A percentile compares a stretch with the other conserved stretches of the same genome.
These are phyloP conservation scores for Abramis brama DNA, from an alignment of 2,113 vertebrate genomes.

Conservation along the genomic window DNA sequence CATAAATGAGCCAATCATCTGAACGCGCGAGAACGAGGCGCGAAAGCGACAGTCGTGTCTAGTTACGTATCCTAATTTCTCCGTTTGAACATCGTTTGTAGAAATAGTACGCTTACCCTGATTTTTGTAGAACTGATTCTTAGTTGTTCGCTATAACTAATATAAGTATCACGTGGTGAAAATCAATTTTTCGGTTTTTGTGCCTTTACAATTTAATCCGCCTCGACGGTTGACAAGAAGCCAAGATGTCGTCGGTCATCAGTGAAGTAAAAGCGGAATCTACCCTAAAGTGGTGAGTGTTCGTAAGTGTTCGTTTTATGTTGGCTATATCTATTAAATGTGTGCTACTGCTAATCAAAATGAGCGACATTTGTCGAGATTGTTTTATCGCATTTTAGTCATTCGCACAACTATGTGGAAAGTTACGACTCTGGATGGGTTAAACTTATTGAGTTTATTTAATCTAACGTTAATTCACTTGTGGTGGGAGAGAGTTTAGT, in stretches of 20 bases:
- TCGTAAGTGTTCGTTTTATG: background rate
- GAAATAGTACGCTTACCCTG: background rate
- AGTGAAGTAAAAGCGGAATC: background rate
- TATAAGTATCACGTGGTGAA: background rate
- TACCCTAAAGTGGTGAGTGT: background rate
- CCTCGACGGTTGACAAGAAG: background rate
- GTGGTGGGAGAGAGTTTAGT: too few species aligned
- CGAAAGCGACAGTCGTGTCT: background rate
- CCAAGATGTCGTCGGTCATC: background rate
- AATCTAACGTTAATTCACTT: background rate
- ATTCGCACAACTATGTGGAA: background rate
- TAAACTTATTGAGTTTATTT: background rate
- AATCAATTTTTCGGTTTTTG: background rate
- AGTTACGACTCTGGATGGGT: background rate
- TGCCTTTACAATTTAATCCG: background rate
- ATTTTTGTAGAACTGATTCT: background rate
- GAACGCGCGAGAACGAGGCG: constrained; percentile 8
- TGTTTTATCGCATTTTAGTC: background rate
- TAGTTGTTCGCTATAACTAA: background rate
- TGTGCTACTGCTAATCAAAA: background rate
- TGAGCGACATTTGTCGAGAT: background rate
- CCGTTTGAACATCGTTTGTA: background rate
- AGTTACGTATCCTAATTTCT: background rate
- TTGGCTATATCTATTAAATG: background rate
- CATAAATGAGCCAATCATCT: constrained; percentile 19